Conservation (phyloP, 1,140 invertebrate genomes). For the Tetramorium alpestre region DNA sequence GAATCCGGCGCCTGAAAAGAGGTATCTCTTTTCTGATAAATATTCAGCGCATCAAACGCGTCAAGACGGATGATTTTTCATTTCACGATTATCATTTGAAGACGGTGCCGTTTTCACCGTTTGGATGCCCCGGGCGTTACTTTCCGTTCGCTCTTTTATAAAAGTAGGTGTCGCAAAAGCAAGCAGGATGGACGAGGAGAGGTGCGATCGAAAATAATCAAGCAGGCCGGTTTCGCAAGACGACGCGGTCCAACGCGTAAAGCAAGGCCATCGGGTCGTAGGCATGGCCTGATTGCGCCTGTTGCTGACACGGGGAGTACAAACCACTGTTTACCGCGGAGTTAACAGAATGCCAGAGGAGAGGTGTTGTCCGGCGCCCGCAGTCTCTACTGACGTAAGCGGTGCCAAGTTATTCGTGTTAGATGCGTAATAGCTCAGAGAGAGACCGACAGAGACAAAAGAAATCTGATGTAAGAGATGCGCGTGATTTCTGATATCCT, state of each 20-base stretch:
- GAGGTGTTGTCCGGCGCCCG: constrained; percentile 12
- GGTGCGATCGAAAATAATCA: constrained; percentile 72
- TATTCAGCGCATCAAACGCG: not conserved
- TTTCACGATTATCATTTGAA: not conserved
- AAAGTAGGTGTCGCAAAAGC: constrained; percentile 18
- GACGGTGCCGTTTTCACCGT: not conserved
- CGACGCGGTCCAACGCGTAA: constrained; percentile 76
- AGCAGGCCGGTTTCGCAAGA: constrained; percentile 71
- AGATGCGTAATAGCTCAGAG: constrained; percentile 26
- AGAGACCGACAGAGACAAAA: not conserved
- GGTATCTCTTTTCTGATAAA: not conserved
- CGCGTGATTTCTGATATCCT: not conserved
- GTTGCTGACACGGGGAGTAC: constrained; percentile 32
- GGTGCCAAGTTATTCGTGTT: constrained; percentile 37
- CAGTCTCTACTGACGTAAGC: constrained; percentile 26
- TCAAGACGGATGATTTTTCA: not conserved
- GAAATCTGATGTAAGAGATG: not conserved
- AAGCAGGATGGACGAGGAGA: constrained; percentile 53
- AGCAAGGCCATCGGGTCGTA: constrained; percentile 79
- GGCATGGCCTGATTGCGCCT: constrained; percentile 70
- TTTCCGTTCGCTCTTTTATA: not conserved
- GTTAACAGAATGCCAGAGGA: constrained; percentile 44
- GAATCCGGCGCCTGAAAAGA: not conserved
- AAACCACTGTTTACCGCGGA: constrained; percentile 9
- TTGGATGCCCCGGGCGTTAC: not conserved